These are phyloP conservation scores for Lophochroa leadbeateri DNA, from an alignment of 2,113 vertebrate species.

Conservation along the genomic window DNA sequence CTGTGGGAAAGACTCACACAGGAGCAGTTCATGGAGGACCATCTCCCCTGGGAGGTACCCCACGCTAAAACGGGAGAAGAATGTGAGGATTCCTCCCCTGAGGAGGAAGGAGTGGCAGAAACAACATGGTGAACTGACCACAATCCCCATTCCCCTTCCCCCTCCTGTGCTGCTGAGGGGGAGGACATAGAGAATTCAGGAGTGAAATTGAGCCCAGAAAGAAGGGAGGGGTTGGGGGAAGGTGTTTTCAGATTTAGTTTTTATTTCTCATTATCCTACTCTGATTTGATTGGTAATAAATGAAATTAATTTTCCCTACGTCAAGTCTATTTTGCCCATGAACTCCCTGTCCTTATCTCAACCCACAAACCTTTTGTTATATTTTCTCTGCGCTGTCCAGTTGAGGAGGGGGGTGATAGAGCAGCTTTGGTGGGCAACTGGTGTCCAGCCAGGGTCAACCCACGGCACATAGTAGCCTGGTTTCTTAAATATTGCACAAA, in stretches of 20 bases:
- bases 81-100: not conserved
- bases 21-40: not conserved
- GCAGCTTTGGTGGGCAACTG: not conserved
- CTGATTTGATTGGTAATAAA: not conserved
- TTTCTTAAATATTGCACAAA: not conserved
- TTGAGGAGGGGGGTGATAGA: not conserved
- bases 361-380: not conserved
- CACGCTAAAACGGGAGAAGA: fast-evolving
- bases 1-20: not conserved
- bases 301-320: not conserved
- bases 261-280: not conserved
- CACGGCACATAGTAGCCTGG: not conserved
- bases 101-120: not conserved
- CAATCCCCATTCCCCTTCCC: not conserved
- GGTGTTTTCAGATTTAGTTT: not conserved
- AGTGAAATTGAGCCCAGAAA: not conserved
- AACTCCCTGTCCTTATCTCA: not conserved
- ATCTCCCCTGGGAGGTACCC: not conserved
- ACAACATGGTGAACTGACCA: not conserved
- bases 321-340: not conserved
- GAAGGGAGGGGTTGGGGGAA: not conserved
- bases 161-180: not conserved
- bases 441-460: too few relatives aligned
- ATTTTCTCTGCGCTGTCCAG: not conserved
- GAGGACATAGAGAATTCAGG: not conserved